phyloP scores from a whole-genome alignment of 1,140 invertebrate genomes.

The Drosophila nigrodunni region DNA sequence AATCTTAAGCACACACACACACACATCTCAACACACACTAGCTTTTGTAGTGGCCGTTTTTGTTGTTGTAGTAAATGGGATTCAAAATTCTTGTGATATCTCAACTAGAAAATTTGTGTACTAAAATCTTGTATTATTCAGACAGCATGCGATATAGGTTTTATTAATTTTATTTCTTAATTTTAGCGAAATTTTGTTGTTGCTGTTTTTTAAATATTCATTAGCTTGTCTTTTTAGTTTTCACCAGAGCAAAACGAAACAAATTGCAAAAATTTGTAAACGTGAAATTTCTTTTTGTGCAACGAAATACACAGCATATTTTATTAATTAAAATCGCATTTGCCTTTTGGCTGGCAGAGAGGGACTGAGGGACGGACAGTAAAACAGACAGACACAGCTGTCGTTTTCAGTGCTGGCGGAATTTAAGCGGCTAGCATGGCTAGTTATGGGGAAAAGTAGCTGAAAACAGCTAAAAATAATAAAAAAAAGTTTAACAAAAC shows the following conservation, averaged over 20 bases:
- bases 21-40: constrained; percentile 1
- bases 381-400: constrained; percentile 29
- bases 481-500: too few species aligned
- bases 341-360: constrained; percentile 57
- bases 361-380: too few species aligned
- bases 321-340: constrained; percentile 83
- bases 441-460: too few species aligned
- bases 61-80: constrained; percentile 53
- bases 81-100: constrained; percentile 68
- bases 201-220: constrained; percentile 60
- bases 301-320: constrained; percentile 75
- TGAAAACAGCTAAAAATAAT: too few species aligned
- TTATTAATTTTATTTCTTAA: neutral
- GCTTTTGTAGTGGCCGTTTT: neutral
- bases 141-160: constrained; percentile 36
- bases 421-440: too few species aligned
- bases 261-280: constrained; percentile 52
- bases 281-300: constrained; percentile 76
- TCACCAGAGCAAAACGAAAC: constrained; percentile 36
- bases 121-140: constrained; percentile 47
- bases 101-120: constrained; percentile 74
- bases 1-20: constrained; percentile 55
- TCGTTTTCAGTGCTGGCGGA: constrained; percentile 24
- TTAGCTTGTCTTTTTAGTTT: constrained; percentile 59
- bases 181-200: constrained; percentile 10